phyloP scores from a whole-genome alignment of 2,113 vertebrate species.

The Perccottus glenii region DNA sequence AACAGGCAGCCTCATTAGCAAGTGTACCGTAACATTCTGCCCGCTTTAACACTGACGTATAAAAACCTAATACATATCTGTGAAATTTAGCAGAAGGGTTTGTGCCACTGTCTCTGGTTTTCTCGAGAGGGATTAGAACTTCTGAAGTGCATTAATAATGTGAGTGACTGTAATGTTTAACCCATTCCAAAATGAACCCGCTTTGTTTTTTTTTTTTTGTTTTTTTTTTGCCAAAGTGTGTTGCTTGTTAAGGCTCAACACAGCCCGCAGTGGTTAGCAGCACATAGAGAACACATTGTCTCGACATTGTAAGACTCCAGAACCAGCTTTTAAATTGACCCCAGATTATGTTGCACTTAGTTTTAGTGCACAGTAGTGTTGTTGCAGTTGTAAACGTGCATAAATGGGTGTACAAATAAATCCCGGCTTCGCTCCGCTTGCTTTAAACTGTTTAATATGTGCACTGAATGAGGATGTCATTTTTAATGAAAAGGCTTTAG shows the following conservation, averaged over 20 bases:
- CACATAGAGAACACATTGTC: constrained; percentile 41
- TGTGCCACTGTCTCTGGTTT: constrained; percentile 75
- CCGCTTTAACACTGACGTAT: constrained; percentile 73
- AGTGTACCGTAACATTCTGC: constrained; percentile 71
- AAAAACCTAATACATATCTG: constrained; percentile 78
- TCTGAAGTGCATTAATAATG: constrained; percentile 69
- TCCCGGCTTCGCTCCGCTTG: constrained; percentile 64
- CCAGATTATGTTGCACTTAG: constrained; percentile 52
- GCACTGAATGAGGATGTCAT: constrained; percentile 74
- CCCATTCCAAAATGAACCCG: constrained; percentile 61
- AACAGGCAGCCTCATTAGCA: constrained; percentile 47
- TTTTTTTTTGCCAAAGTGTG: constrained; percentile 9
- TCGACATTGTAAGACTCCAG: constrained; percentile 23
- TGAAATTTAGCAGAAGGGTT: constrained; percentile 79
- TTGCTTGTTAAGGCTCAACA: constrained; percentile 25
- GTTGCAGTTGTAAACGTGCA: constrained; percentile 47
- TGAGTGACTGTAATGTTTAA: constrained; percentile 63
- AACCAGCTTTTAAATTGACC: constrained; percentile 44
- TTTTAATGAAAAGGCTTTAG: constrained; percentile 70
- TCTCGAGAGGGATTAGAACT: constrained; percentile 59
- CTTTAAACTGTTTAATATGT: constrained; percentile 69
- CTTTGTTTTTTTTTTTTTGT: constrained; percentile 18
- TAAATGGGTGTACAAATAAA: constrained; percentile 63
- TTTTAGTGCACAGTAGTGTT: constrained; percentile 43
- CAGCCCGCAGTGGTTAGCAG: constrained; percentile 31